Conservation (phyloP, 1,140 invertebrate species). For the Drosophila lacteicornis region DNA sequence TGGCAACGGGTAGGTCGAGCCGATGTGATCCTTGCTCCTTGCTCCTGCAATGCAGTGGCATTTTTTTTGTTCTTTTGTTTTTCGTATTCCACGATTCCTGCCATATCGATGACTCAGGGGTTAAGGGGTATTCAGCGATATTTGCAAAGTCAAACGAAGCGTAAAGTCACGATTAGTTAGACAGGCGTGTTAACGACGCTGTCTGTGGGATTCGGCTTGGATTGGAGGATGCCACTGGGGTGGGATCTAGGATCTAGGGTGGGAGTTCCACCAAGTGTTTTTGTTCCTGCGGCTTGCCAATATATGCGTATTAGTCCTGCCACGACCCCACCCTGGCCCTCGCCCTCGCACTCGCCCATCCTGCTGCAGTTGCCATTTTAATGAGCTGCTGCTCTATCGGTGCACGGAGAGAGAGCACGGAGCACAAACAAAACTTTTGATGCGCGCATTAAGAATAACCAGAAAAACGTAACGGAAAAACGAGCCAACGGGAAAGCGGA, state of each 20-base stretch:
- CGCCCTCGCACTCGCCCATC: not conserved
- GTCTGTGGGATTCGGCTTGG: constrained; percentile 24
- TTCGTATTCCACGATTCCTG: constrained; percentile 5
- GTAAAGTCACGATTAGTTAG: constrained; percentile 85
- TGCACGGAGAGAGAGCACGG: constrained; percentile 28
- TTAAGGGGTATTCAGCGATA: constrained; percentile 65
- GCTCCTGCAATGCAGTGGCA: constrained; percentile 45
- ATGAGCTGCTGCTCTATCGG: constrained; percentile 68
- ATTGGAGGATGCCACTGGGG: constrained; percentile 1
- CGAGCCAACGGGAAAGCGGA: constrained; percentile 26
- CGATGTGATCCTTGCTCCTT: constrained; percentile 14
- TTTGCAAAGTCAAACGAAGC: constrained; percentile 84
- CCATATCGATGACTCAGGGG: constrained; percentile 66
- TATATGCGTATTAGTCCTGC: constrained; percentile 56
- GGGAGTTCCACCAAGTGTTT: constrained; percentile 5
- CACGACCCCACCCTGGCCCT: not conserved
- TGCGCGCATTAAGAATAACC: constrained; percentile 63
- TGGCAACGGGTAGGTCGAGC: constrained; percentile 33
- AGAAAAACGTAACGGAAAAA: constrained; percentile 36
- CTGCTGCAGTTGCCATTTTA: constrained; percentile 70
- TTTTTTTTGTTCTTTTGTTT: constrained; percentile 41
- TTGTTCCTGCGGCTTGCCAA: constrained; percentile 55
- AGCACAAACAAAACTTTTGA: constrained; percentile 75
- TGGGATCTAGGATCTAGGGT: not conserved
- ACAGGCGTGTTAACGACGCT: constrained; percentile 82